phyloP scores from a whole-genome alignment of 1,140 invertebrate genomes.

The Rhizoglyphus robini region DNA sequence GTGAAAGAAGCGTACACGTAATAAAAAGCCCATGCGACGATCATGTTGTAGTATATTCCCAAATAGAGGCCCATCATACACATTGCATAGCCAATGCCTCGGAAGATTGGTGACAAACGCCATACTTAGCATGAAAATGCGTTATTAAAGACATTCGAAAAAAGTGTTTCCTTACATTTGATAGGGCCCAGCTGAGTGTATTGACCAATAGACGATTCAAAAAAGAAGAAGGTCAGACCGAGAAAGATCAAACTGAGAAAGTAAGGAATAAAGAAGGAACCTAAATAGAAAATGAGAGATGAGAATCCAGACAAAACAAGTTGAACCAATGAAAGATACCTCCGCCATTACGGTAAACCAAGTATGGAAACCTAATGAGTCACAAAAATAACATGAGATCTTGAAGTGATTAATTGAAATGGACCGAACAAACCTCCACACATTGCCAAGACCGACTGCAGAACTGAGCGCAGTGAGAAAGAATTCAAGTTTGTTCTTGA shows the following conservation, averaged over 20 bases:
- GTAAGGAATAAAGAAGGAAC: slow-evolving; percentile 26
- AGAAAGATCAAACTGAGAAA: slow-evolving; percentile 24
- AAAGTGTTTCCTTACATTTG: background rate
- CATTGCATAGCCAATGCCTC: slow-evolving; percentile 35
- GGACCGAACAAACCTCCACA: background rate
- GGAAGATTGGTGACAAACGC: slow-evolving; percentile 45
- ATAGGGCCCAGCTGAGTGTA: slow-evolving; percentile 24
- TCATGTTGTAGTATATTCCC: slow-evolving; percentile 45
- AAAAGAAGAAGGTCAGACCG: slow-evolving; percentile 23
- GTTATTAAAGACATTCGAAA: background rate
- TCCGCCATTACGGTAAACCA: slow-evolving; percentile 45
- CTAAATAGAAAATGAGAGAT: slow-evolving; percentile 16
- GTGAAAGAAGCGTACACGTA: slow-evolving; percentile 35
- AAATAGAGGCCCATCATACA: slow-evolving; percentile 34
- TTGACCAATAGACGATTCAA: slow-evolving; percentile 24
- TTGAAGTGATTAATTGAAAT: background rate
- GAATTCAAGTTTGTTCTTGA: slow-evolving; percentile 20
- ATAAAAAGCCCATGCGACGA: slow-evolving; percentile 44
- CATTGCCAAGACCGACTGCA: slow-evolving; percentile 5
- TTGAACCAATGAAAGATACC: slow-evolving; percentile 26
- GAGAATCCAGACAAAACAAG: background rate
- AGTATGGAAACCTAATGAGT: slow-evolving; percentile 40
- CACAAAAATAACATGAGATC: background rate
- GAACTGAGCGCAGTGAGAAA: background rate
- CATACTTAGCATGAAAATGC: slow-evolving; percentile 33